Base-by-base conservation (phyloP, 2,797 vertebrate genomes). In the Discoglossus pictus region DNA sequence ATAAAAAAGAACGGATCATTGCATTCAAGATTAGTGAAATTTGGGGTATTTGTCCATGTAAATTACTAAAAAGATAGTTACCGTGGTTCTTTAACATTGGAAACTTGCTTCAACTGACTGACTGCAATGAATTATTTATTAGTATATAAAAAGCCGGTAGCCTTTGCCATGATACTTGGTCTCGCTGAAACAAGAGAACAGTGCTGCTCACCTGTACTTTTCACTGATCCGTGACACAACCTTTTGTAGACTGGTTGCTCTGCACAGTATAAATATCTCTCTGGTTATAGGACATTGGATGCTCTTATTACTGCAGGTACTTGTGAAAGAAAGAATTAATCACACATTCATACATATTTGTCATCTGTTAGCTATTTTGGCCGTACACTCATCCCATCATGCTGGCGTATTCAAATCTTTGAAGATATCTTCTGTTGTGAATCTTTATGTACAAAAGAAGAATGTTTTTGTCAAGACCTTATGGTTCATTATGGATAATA, bases 211-310 rank as follows among this genome's bases (percentile, higher is more conserved):
- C 52, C n/a, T 43, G 24, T 35, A 54, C 47, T 15, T 51, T 7
- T 54, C 48, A 69, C 46, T 53, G 65, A 68, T 25, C 47, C 56
- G 4, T 68, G 48, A 68, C 65, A 53, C 44, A 48, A 66, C 59
- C 52, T 55, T 61, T 69, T 69, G 59, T 62, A 69, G 35, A 34
- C 23, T 24, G 59, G 18, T 25, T 69, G 59, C 51, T 69, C 67
- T 17, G 4, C 21, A n/a, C 24, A 27, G 13, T 61, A 69, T 55
- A 42, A 44, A 34, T 12, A 55, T 35, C 48, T 42, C 42, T 20
- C 42, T 13, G 24, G 42, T 54, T 51, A 61, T 36, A 46, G 27
- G 24, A 40, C 20, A 46, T 20, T 38, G 27, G 27, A 53, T 68
- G 20, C 39, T 21, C 8, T 44, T 13, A 16, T 43, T 15, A 11